Percentiles rank a stretch among this genome's conserved stretches.
Evolutionary conservation across 2,888 invertebrate species (phyloP).

Genomic region (Pelosia muscerda): DNA sequence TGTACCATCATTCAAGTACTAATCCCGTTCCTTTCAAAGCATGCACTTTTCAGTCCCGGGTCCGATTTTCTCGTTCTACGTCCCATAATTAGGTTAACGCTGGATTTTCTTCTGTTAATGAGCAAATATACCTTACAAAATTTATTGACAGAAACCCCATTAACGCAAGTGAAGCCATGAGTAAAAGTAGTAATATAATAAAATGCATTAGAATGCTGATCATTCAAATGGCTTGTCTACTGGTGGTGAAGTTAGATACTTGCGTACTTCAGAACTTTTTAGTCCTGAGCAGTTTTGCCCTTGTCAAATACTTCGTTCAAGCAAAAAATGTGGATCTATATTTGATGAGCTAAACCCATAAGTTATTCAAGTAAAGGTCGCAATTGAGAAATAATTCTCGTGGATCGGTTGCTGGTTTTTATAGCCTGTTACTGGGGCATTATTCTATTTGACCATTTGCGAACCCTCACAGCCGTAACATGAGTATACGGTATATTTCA

Average conservation of each 20-base stretch:
- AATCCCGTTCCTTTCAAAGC: no score
- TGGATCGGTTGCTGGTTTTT: conserved; percentile 29
- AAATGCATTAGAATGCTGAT: neutral
- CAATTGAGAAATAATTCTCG: conserved; percentile 66
- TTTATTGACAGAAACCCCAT: no score
- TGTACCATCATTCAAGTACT: no score
- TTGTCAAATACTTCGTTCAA: conserved; percentile 16
- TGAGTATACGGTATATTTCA: no score
- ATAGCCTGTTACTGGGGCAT: conserved; percentile 12
- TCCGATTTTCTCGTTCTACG: no score
- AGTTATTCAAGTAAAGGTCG: conserved; percentile 62
- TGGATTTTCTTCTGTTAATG: no score
- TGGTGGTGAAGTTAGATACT: neutral
- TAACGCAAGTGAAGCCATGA: no score
- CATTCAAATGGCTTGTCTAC: neutral
- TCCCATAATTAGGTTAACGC: no score
- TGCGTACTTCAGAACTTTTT: neutral
- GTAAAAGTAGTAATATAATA: neutral
- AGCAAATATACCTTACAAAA: no score
- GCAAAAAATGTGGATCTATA: conserved; percentile 63
- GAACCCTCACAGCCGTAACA: no score
- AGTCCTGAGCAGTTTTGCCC: neutral
- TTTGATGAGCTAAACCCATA: conserved; percentile 62
- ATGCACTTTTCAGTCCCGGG: no score
- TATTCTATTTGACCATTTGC: no score